Evolutionary conservation across 2,888 invertebrate genomes (phyloP).

Genomic region (Yponomeuta evonymella): DNA sequence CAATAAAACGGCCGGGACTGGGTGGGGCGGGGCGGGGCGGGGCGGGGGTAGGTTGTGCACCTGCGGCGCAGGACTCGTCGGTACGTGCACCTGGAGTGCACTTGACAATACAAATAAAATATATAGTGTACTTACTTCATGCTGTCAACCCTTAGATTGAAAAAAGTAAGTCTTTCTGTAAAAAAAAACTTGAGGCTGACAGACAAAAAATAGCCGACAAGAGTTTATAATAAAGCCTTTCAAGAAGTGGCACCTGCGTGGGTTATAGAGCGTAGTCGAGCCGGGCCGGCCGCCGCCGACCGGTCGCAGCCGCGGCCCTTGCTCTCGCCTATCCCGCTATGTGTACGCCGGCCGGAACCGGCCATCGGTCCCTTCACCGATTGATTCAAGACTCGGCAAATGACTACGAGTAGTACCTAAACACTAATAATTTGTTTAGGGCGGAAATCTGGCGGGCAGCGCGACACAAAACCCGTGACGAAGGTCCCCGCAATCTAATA

Average conservation of each 20-base stretch:
- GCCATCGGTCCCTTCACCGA: not conserved
- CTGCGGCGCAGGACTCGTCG: not conserved
- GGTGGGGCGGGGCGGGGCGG: not conserved
- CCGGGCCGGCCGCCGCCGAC: not conserved
- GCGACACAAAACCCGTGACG: not conserved
- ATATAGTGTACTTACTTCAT: not conserved
- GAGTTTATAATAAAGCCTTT: no score
- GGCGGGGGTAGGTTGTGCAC: not conserved
- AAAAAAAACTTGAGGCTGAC: no score
- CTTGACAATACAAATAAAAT: not conserved
- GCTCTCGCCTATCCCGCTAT: not conserved
- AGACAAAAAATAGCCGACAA: no score
- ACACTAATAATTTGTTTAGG: not conserved
- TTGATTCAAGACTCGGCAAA: not conserved
- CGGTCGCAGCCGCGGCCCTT: not conserved
- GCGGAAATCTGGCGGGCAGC: slow-evolving; percentile 9
- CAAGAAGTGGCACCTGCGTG: not conserved
- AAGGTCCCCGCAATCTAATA: slow-evolving; percentile 1
- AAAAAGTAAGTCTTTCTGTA: no score
- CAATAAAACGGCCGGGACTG: not conserved
- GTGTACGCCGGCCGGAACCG: not conserved
- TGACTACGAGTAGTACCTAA: not conserved
- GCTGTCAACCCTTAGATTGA: not conserved
- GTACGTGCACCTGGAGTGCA: not conserved
- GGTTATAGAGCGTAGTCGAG: not conserved